Evolutionary conservation across 2,888 invertebrate species (phyloP).

Genomic region (Cerceris rybyensis): DNA sequence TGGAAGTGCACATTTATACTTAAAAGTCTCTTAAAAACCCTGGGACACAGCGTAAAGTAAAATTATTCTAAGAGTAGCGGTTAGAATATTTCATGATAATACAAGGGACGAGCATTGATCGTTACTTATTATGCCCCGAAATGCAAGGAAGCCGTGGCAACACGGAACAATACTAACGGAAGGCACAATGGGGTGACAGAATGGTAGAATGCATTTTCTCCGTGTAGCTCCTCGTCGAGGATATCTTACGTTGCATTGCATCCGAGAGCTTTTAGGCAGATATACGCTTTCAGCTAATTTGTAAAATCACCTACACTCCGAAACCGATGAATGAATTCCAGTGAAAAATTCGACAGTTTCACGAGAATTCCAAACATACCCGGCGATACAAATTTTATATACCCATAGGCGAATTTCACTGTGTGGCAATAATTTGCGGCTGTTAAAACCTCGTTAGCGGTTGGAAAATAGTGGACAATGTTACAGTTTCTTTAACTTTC

Average conservation of each 20-base stretch:
- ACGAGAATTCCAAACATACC: slow-evolving; percentile 38
- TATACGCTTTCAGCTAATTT: slow-evolving; percentile 53
- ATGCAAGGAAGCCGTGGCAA: background rate
- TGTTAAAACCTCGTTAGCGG: too few relatives aligned
- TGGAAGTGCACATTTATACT: slow-evolving; percentile 25
- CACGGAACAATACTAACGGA: slow-evolving; percentile 41
- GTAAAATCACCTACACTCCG: slow-evolving; percentile 32
- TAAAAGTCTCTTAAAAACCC: slow-evolving; percentile 17
- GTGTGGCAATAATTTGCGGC: too few relatives aligned
- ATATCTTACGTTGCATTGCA: slow-evolving; percentile 35
- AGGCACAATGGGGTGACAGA: slow-evolving; percentile 38
- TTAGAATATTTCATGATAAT: slow-evolving; percentile 24
- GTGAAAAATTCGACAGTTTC: slow-evolving; percentile 39
- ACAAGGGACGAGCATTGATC: slow-evolving; percentile 32
- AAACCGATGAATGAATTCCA: slow-evolving; percentile 25
- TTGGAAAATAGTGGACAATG: too few relatives aligned
- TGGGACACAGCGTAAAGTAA: background rate
- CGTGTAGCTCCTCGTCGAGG: slow-evolving; percentile 39
- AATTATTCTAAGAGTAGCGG: slow-evolving; percentile 3
- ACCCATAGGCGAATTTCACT: too few relatives aligned
- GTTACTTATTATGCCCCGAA: slow-evolving; percentile 11
- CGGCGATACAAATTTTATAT: background rate
- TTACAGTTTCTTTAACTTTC: too few relatives aligned
- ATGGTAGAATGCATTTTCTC: slow-evolving; percentile 49
- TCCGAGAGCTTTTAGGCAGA: slow-evolving; percentile 42